phyloP scores from a whole-genome alignment of 2,797 vertebrate species.

The Pseudochaenichthys georgianus region DNA sequence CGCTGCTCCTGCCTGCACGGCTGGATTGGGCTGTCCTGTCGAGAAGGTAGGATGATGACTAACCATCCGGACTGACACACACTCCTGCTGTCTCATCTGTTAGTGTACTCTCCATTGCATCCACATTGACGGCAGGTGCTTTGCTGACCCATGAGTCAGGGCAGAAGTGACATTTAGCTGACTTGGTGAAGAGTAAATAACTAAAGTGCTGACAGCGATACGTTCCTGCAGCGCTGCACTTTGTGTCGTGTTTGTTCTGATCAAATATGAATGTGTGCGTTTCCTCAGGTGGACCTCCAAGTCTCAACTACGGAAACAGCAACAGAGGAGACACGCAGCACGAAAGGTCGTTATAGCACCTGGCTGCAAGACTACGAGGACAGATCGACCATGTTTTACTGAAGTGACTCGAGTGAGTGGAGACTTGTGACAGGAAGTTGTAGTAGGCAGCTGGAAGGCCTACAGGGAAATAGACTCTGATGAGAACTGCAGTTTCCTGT shows the following conservation, averaged over 20 bases:
- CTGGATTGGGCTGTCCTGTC: constrained; percentile 87
- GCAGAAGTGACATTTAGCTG: constrained; percentile 48
- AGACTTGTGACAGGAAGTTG: constrained; percentile 17
- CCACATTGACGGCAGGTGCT: constrained; percentile 25
- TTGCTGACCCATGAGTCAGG: constrained; percentile 23
- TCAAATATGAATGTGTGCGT: constrained; percentile 29
- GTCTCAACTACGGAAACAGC: constrained; percentile 39
- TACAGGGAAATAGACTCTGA: constrained; percentile 60
- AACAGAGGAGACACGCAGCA: constrained; percentile 52
- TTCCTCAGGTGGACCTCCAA: constrained; percentile 74
- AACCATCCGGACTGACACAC: neutral
- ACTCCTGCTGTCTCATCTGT: neutral
- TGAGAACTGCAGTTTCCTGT: constrained; percentile 55
- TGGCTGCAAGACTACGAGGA: constrained; percentile 18
- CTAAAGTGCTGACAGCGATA: constrained; percentile 59
- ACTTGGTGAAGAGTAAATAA: constrained; percentile 53
- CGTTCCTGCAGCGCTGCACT: constrained; percentile 44
- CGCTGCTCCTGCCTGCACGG: constrained; percentile 87
- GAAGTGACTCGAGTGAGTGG: constrained; percentile 37
- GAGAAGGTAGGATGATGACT: constrained; percentile 84
- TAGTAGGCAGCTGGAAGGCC: constrained; percentile 30
- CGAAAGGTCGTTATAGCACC: constrained; percentile 73
- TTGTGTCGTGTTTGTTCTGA: constrained; percentile 28
- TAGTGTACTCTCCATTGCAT: neutral
- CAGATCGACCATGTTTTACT: constrained; percentile 20